These are phyloP conservation scores for Turritopsis dohrnii DNA, from an alignment of 30 jellyfish, hydroid and myxozoan species.

Conservation along the genomic window DNA sequence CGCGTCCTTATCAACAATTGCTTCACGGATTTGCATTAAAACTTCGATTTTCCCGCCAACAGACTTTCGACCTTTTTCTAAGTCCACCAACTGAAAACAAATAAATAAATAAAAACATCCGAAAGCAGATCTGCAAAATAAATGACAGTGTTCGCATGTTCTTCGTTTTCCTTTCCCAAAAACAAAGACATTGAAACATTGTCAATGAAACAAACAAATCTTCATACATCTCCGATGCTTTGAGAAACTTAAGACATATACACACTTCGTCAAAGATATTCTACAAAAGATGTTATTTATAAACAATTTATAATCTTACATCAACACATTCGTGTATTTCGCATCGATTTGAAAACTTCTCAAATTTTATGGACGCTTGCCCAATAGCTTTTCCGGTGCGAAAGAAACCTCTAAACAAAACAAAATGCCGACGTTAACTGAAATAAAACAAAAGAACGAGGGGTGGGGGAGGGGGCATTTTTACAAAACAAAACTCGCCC, in stretches of 20 bases:
- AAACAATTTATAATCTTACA: slow-evolving; percentile 39
- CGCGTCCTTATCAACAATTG: slow-evolving; percentile 88
- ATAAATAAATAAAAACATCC: not conserved
- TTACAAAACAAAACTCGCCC: too few species aligned
- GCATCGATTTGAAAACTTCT: slow-evolving; percentile 54
- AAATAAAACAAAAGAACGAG: not conserved
- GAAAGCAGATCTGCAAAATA: too few species aligned
- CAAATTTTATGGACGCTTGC: slow-evolving; percentile 71
- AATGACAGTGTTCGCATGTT: too few species aligned
- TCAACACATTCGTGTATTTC: slow-evolving; percentile 86
- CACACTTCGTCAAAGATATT: too few species aligned
- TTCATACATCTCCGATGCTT: too few species aligned
- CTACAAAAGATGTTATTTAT: too few species aligned
- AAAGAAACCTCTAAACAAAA: slow-evolving; percentile 62
- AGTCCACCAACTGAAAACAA: slow-evolving; percentile 55
- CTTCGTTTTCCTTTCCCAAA: too few species aligned
- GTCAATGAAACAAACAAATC: too few species aligned
- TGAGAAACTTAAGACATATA: too few species aligned
- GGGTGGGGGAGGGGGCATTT: too few species aligned
- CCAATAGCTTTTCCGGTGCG: slow-evolving; percentile 86
- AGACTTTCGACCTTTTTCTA: slow-evolving; percentile 82
- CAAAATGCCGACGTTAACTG: not conserved
- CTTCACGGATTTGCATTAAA: slow-evolving; percentile 68
- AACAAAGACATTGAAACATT: too few species aligned
- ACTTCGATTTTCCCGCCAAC: slow-evolving; percentile 94